Base-by-base conservation (phyloP, 2,888 invertebrate species). In the Philaethria dido region DNA sequence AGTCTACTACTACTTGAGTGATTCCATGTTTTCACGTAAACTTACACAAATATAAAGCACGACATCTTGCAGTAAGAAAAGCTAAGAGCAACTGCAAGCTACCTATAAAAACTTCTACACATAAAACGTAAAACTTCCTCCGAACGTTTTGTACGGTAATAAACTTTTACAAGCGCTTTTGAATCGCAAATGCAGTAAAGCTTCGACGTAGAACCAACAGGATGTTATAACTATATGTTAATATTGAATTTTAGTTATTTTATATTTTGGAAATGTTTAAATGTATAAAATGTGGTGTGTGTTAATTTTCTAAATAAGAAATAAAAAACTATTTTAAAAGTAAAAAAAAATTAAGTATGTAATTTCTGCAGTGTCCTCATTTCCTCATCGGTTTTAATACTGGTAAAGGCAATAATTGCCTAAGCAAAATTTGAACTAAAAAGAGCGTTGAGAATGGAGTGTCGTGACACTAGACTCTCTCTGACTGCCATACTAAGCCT, bases 111-210 rank as follows among this genome's bases (percentile, higher is more conserved):
- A 44, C 45, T 60, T 60, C 33, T 44, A 29, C 60, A 42, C 42
- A 42, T 57, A 57, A 57, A 57, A 57, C 57, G 57, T 22, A 57
- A 57, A 57, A 57, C 4, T 57, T 57, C 22, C 57, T 64, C 14
- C 33, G 55, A 64, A 64, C 55, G 55, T 64, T 64, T 64, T 64
- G 55, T 55, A 55, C 55, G 36, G 45, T 55, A 55, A 47, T 64
- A 64, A 64, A 64, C 20, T 64, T 64, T 64, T 55, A 64, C 63
- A 64, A 64, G 63, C 63, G 22, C 63, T 64, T 47, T 64, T 55
- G 63, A 64, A 64, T 55, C 55, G 55, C 55, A 64, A 64, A 64
- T 64, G 63, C 22, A 42, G n/a, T 22, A 42, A 22, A 42, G 57
- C 57, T 57, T 22, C 50, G 16, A 16, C 50, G 57, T 22, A 13